A percentile compares a stretch with the other conserved stretches of the same genome.
These are phyloP conservation scores for Eledona agricola DNA, from an alignment of 2,888 invertebrate species.

Conservation along the genomic window DNA sequence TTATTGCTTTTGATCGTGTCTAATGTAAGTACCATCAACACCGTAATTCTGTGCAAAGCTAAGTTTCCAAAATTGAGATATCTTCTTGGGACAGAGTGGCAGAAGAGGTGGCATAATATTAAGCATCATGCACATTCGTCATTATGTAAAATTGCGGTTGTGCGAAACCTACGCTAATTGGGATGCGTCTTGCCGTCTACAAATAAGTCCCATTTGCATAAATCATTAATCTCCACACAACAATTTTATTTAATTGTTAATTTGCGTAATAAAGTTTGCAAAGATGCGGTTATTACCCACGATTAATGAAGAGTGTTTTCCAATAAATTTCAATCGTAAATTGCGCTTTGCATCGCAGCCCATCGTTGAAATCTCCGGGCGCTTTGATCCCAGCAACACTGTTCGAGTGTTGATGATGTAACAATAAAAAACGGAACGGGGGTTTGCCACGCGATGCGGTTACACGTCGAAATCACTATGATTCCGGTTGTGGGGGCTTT, in stretches of 20 bases:
- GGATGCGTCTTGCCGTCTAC: constrained; percentile 24
- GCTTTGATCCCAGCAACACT: no score
- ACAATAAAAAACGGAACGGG: constrained; percentile 5
- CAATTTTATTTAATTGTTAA: constrained; percentile 32
- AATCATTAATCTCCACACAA: constrained; percentile 26
- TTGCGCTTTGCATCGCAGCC: no score
- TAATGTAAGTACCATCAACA: no score
- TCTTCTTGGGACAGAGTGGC: no score
- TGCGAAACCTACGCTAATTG: constrained; percentile 29
- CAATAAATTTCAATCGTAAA: constrained; percentile 23
- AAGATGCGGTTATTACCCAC: constrained; percentile 23
- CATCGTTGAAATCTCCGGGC: constrained; percentile 2
- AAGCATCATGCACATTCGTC: constrained; percentile 8
- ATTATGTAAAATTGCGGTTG: constrained; percentile 7
- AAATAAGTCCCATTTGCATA: constrained; percentile 29
- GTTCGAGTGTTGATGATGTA: constrained; percentile 9
- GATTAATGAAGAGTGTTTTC: constrained; percentile 29
- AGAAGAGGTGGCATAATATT: no score
- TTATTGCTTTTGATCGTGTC: no score
- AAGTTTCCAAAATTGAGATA: no score
- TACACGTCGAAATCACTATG: constrained; percentile 27
- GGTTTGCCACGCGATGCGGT: constrained; percentile 31
- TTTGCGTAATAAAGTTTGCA: constrained; percentile 32
- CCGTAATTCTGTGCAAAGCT: no score
- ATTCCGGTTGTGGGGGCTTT: constrained; percentile 23